These are phyloP conservation scores for Nasua narica DNA, from an alignment of 2,797 vertebrate species.

Conservation along the genomic window DNA sequence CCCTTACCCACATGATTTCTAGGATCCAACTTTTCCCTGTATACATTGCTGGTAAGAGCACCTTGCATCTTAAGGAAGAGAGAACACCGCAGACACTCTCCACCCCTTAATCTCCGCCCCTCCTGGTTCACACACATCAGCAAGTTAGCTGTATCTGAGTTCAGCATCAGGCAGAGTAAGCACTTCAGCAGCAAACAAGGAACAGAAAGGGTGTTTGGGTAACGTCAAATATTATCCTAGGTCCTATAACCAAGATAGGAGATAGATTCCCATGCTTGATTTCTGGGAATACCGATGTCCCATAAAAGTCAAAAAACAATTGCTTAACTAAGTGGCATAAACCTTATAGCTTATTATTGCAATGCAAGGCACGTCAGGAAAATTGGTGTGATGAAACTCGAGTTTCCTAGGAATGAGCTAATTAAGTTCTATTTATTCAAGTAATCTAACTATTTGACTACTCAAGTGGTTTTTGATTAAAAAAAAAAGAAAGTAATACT, in stretches of 20 bases:
- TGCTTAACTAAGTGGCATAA: neutral
- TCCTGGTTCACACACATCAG: neutral
- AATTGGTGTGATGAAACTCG: neutral
- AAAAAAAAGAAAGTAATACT: neutral
- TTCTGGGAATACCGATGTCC: neutral
- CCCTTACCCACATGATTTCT: neutral
- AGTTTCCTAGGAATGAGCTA: conserved; percentile 22
- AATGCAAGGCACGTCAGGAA: neutral
- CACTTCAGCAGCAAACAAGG: neutral
- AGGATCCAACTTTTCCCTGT: neutral
- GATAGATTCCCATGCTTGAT: neutral
- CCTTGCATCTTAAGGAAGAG: neutral
- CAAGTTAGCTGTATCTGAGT: neutral
- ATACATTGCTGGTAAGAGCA: neutral
- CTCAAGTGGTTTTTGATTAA: neutral
- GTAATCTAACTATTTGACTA: neutral
- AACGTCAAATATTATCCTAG: neutral
- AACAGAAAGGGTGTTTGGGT: neutral
- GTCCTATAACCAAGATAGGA: neutral
- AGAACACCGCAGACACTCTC: neutral
- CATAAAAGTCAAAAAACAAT: neutral
- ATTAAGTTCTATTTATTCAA: conserved; percentile 19
- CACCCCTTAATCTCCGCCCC: neutral
- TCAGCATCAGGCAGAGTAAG: neutral
- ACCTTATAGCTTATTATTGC: neutral